These are phyloP conservation scores for Lithophane semibrunnea DNA, from an alignment of 2,888 invertebrate species.

Conservation along the genomic window DNA sequence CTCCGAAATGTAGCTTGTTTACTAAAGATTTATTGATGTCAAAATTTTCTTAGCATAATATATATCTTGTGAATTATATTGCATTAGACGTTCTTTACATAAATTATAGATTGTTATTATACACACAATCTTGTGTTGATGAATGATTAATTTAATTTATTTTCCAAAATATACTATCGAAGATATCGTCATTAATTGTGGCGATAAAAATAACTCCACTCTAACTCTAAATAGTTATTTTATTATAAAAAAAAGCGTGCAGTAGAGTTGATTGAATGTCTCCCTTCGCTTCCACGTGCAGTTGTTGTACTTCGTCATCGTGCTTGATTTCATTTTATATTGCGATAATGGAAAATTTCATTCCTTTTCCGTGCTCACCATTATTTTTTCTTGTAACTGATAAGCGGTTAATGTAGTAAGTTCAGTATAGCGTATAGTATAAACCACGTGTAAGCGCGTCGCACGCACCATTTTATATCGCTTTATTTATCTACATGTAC, in stretches of 20 bases:
- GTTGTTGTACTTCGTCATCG: slow-evolving; percentile 67
- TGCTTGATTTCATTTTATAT: slow-evolving; percentile 79
- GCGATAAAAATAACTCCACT: neutral
- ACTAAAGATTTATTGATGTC: slow-evolving; percentile 48
- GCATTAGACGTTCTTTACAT: neutral
- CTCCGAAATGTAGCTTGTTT: slow-evolving; percentile 69
- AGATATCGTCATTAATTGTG: neutral
- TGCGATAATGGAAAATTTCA: slow-evolving; percentile 83
- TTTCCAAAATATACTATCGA: neutral
- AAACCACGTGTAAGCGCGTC: slow-evolving; percentile 77
- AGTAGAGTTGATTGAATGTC: slow-evolving; percentile 67
- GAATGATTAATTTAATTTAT: neutral
- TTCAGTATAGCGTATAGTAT: slow-evolving; percentile 72
- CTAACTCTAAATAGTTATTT: slow-evolving; percentile 51
- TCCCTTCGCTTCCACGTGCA: slow-evolving; percentile 76
- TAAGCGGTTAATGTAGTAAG: slow-evolving; percentile 78
- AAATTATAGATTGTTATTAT: neutral
- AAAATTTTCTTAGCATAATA: slow-evolving; percentile 23
- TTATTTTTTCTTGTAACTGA: slow-evolving; percentile 81
- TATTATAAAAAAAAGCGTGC: slow-evolving; percentile 50
- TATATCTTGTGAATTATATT: slow-evolving; percentile 20
- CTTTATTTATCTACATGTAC: slow-evolving; percentile 64
- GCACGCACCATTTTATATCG: slow-evolving; percentile 71
- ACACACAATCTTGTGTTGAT: neutral
- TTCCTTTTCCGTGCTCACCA: slow-evolving; percentile 82